A percentile compares a stretch with the other conserved stretches of the same genome.
Evolutionary conservation across 2,888 invertebrate genomes (phyloP).

Genomic region (Serrognathus titanus): DNA sequence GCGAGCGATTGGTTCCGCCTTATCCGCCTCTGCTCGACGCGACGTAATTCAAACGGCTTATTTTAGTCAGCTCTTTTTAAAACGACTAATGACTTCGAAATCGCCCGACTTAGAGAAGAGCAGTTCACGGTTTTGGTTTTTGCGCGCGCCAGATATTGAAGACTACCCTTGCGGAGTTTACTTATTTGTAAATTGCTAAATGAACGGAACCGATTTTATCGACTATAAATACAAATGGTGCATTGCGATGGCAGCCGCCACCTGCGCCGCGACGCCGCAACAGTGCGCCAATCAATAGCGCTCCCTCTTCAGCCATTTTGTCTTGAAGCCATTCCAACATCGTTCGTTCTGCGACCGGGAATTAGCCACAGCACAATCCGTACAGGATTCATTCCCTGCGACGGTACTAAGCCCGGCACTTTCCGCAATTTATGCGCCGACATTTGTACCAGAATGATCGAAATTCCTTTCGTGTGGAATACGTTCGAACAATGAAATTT

Average conservation of each 20-base stretch:
- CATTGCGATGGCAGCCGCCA: conserved; percentile 46
- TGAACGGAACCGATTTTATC: conserved; percentile 45
- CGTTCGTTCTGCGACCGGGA: conserved; percentile 35
- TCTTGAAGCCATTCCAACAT: conserved; percentile 43
- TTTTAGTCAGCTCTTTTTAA: conserved; percentile 36
- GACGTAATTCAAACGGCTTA: conserved; percentile 30
- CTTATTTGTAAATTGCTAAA: conserved; percentile 24
- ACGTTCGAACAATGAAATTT: background rate
- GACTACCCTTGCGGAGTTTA: no score
- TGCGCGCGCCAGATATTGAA: no score
- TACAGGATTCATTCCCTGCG: background rate
- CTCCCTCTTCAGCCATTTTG: conserved; percentile 50
- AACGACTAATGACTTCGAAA: conserved; percentile 4
- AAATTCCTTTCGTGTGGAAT: background rate
- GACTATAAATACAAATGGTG: conserved; percentile 48
- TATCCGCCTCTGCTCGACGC: conserved; percentile 30
- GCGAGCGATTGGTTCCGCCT: conserved; percentile 40
- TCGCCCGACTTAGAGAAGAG: background rate
- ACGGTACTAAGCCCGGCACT: background rate
- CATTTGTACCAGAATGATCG: background rate
- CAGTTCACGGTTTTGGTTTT: no score
- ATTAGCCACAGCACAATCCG: conserved; percentile 33
- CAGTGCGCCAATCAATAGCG: conserved; percentile 48
- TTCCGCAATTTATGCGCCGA: background rate
- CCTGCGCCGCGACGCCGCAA: conserved; percentile 46